phyloP scores from a whole-genome alignment of 2,113 vertebrate species.

The Numenius arquata region DNA sequence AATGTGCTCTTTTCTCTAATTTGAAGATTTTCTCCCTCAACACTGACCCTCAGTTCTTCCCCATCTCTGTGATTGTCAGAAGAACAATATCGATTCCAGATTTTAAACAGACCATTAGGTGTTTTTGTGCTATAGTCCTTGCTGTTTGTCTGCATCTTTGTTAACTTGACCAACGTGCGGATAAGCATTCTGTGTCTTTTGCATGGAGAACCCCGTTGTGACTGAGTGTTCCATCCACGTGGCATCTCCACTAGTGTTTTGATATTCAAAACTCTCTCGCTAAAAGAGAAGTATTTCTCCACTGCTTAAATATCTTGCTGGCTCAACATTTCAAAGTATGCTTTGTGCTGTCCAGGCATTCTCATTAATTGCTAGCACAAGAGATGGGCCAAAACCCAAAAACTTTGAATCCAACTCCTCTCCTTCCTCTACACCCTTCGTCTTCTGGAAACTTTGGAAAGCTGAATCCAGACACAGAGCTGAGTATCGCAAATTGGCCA shows the following conservation, averaged over 20 bases:
- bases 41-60: not conserved
- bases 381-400: constrained; percentile 4
- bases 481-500: not conserved
- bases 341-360: constrained; percentile 13
- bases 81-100: not conserved
- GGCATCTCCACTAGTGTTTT: not conserved
- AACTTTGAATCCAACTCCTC: not conserved
- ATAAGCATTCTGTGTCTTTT: not conserved
- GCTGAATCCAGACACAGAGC: not conserved
- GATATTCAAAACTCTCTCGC: not conserved
- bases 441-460: constrained; percentile 27
- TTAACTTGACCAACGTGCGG: not conserved
- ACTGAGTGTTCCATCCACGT: not conserved
- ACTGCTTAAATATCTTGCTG: not conserved
- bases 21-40: not conserved
- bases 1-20: constrained; percentile 20
- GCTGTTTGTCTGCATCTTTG: not conserved
- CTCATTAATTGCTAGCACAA: constrained; percentile 17
- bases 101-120: not conserved
- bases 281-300: not conserved
- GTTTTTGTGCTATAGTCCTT: not conserved
- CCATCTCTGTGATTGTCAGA: not conserved
- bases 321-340: not conserved
- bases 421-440: not conserved
- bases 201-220: not conserved